A percentile compares a stretch with the other conserved stretches of the same genome.
phyloP scores from a whole-genome alignment of 2,797 vertebrate species.

The Limnodromus scolopaceus region DNA sequence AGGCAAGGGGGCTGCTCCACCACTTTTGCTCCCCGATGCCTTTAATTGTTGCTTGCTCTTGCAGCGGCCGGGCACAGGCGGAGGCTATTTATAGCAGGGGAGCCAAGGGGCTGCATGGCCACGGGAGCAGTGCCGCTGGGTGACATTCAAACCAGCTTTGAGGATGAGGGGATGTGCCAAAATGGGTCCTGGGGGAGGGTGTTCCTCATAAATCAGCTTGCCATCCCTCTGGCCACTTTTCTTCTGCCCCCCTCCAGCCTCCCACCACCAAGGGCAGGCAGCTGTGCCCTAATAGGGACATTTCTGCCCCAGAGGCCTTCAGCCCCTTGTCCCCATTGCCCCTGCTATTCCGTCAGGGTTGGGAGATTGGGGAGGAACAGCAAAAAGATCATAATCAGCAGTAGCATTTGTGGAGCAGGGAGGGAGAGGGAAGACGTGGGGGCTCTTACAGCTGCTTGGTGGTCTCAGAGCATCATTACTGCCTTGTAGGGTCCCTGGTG shows the following conservation, averaged over 20 bases:
- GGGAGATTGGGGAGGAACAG: background rate
- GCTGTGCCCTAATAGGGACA: constrained; percentile 26
- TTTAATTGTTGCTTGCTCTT: background rate
- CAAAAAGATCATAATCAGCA: background rate
- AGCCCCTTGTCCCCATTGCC: background rate
- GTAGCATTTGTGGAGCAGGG: background rate
- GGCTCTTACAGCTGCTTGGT: background rate
- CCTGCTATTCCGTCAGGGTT: rapidly evolving
- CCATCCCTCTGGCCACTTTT: background rate
- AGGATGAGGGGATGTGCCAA: background rate
- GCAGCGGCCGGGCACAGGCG: background rate
- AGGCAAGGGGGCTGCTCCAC: background rate
- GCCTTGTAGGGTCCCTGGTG: background rate
- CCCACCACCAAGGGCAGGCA: background rate
- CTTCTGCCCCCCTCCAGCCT: background rate
- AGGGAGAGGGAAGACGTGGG: background rate
- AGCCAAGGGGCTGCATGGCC: background rate
- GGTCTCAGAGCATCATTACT: background rate
- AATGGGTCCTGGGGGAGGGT: background rate
- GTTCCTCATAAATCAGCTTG: constrained; percentile 21
- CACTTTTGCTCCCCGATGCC: background rate
- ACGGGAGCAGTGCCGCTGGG: rapidly evolving
- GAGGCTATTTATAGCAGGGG: constrained; percentile 68
- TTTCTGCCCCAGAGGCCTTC: background rate
- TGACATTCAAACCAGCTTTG: constrained; percentile 25